Conservation (phyloP, 1,140 invertebrate genomes). For the Homarus americanus region DNA sequence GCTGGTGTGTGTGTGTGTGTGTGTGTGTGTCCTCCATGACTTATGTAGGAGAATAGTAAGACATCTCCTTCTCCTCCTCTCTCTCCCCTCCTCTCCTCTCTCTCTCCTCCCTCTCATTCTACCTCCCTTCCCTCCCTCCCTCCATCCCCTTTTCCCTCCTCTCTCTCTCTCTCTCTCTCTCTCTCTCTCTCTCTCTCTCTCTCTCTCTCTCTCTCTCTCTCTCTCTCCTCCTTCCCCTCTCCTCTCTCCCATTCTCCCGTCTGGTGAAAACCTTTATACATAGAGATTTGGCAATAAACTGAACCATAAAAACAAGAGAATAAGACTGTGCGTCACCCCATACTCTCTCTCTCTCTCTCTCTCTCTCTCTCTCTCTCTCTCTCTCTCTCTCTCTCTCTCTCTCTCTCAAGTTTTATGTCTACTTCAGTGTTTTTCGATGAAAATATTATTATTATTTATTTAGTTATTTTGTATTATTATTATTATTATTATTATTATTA, state of each 20-base stretch:
- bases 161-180: background rate
- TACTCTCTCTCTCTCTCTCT: background rate
- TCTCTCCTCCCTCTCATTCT: no score
- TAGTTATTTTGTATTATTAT: no score
- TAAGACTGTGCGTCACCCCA: background rate
- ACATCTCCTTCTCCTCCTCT: no score
- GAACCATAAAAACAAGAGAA: background rate
- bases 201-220: background rate
- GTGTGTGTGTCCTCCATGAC: no score
- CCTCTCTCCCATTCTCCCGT: background rate
- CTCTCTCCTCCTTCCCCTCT: background rate
- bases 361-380: conserved; percentile 12
- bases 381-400: conserved; percentile 4
- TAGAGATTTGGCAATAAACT: background rate
- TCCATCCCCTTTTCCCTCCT: no score
- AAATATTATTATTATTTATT: no score
- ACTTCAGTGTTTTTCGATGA: background rate
- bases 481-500: no score
- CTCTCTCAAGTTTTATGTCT: no score
- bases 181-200: background rate
- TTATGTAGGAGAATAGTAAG: no score
- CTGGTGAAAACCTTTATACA: background rate
- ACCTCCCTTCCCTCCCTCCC: no score
- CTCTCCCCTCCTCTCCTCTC: no score
- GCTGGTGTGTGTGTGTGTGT: no score